Evolutionary conservation across 2,113 vertebrate genomes (phyloP), one percentile per base, ranked within the genome.

Genomic region (Otolemur garnettii): DNA sequence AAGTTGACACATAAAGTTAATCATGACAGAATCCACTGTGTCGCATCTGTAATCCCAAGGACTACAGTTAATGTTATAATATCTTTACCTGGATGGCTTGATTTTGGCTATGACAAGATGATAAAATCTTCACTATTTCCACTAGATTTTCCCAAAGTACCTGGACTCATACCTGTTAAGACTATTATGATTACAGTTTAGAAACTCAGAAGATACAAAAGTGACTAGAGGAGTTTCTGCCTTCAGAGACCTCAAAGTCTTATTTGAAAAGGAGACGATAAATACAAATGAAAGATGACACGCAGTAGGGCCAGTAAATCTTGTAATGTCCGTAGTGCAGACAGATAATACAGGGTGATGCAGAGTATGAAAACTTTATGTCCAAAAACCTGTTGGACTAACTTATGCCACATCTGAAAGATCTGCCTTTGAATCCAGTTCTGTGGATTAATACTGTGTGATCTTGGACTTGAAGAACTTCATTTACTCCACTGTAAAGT

Each of bases 231-330:
- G 0, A 69, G n/a, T 55, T 62, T 91, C 55, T 72, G 17, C 17
- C 60, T 93, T 93, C 26, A 75, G 35, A 15, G 69, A 59, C 1
- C 21, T 42, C 17, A 57, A 69, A 7, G 7, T 84, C 71, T 87
- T 87, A 57, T 71, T 90, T 92, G 60, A 87, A 96, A 21, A 81
- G 50, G 57, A 96, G 66, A 45, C 60, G 30, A 89, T 55, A 50
- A 89, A 95, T 55, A 83, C 8, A 82, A 17, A 45, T n/a, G 6
- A 93, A 72, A 72, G 30, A 42, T 62, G 30, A 83, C 5, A 35
- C 35, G 88, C 0, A 69, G 5, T 7, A 15, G 45, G 84, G 42
- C n/a, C 35, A 86, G 57, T 66, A 89, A 94, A 74, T 78, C 62
- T 85, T 38, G 22, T 26, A 13, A 68, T 22, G 3, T 66, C 72